Evolutionary conservation across 2,797 vertebrate genomes (phyloP).

Genomic region (Toxotes lorentzi): DNA sequence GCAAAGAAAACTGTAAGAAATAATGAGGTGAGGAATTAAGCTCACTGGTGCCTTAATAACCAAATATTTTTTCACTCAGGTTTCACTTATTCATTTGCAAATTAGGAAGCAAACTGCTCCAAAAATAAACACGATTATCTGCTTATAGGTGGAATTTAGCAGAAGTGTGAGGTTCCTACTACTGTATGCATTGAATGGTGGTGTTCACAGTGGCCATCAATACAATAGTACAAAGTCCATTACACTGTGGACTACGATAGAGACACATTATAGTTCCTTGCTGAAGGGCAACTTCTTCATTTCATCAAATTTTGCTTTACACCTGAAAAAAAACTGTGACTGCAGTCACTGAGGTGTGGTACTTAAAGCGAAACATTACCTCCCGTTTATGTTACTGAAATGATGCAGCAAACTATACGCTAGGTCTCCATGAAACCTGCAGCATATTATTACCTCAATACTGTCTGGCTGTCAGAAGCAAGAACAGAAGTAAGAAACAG

Average conservation of each 20-base stretch:
- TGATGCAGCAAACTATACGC: constrained; percentile 28
- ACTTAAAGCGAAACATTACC: constrained; percentile 1
- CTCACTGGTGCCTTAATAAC: not conserved
- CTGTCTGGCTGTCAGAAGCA: not conserved
- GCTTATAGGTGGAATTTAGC: not conserved
- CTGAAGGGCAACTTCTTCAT: not conserved
- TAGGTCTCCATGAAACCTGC: not conserved
- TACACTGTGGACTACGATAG: not conserved
- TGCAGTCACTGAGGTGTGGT: not conserved
- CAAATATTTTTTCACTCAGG: not conserved
- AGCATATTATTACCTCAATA: not conserved
- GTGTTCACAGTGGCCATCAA: not conserved
- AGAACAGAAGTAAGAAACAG: constrained; percentile 48
- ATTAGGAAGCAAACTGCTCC: not conserved
- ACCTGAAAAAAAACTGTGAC: not conserved
- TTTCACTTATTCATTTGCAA: not conserved
- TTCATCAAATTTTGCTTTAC: not conserved
- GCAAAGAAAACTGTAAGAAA: too few relatives aligned
- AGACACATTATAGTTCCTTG: not conserved
- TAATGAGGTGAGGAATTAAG: not conserved
- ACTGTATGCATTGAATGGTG: not conserved
- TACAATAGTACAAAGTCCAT: not conserved
- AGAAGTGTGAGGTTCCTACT: constrained; percentile 5
- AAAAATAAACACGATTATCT: not conserved
- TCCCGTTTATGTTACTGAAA: constrained; percentile 2